Conservation (phyloP, 1,140 invertebrate species). For the Scaptomyza hsui region DNA sequence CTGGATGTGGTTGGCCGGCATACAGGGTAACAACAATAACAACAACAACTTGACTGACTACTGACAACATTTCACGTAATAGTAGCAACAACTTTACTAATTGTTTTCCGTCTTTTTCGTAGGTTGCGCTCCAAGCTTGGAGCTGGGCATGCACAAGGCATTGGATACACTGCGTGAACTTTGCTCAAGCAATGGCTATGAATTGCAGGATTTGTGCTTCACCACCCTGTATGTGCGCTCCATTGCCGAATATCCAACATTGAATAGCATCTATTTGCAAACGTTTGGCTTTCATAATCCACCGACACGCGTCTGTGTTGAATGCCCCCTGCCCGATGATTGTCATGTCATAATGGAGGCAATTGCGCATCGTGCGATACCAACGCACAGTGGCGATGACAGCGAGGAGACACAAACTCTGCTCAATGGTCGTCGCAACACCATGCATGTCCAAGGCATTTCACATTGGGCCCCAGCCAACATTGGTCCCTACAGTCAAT, state of each 20-base stretch:
- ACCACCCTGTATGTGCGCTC: slow-evolving; percentile 92
- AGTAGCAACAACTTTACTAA: no score
- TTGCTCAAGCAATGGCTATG: slow-evolving; percentile 85
- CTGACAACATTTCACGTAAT: no score
- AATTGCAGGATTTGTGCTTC: slow-evolving; percentile 89
- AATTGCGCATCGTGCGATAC: slow-evolving; percentile 86
- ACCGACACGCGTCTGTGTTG: slow-evolving; percentile 94
- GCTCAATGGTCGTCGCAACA: slow-evolving; percentile 81
- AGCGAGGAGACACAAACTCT: slow-evolving; percentile 51
- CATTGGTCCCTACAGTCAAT: slow-evolving; percentile 98
- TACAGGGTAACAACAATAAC: slow-evolving; percentile 85
- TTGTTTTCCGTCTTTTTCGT: background rate
- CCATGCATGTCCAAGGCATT: slow-evolving; percentile 96
- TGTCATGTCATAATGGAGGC: slow-evolving; percentile 92
- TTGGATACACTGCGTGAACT: slow-evolving; percentile 58
- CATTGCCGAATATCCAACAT: slow-evolving; percentile 90
- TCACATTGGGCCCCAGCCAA: slow-evolving; percentile 98
- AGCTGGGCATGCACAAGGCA: slow-evolving; percentile 72
- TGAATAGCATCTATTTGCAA: slow-evolving; percentile 92
- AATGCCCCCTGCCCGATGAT: slow-evolving; percentile 89
- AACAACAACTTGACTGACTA: background rate
- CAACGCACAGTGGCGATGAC: slow-evolving; percentile 53
- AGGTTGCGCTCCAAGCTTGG: slow-evolving; percentile 66
- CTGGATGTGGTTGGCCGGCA: slow-evolving; percentile 92
- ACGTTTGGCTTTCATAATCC: slow-evolving; percentile 92